Conservation (phyloP, 2,888 invertebrate species). For the Euphydryas editha region DNA sequence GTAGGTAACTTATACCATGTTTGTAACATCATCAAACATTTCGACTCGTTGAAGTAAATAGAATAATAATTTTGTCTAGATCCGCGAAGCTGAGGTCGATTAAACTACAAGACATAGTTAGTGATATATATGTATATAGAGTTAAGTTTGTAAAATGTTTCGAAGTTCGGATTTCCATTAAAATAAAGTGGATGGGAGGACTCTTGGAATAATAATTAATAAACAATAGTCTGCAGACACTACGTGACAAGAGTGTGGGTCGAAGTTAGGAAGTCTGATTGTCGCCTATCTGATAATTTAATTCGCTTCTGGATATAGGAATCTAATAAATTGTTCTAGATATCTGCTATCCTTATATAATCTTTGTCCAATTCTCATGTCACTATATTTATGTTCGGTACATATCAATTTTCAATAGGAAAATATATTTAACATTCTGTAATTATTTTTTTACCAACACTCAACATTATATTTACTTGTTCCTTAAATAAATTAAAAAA, state of each 20-base stretch:
- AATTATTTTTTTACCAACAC: no score
- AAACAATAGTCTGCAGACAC: constrained; percentile 52
- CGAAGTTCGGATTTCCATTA: constrained; percentile 43
- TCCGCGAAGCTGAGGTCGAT: not conserved
- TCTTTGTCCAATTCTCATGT: not conserved
- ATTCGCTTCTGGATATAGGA: constrained; percentile 20
- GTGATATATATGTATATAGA: not conserved
- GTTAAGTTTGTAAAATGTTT: constrained; percentile 36
- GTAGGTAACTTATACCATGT: no score
- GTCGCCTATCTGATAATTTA: constrained; percentile 35
- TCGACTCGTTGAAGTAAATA: no score
- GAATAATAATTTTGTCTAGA: no score
- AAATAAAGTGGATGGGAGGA: constrained; percentile 40
- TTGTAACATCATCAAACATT: no score
- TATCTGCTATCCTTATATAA: not conserved
- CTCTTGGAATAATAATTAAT: constrained; percentile 54
- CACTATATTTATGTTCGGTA: not conserved
- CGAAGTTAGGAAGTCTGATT: constrained; percentile 38
- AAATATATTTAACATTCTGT: no score
- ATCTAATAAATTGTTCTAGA: constrained; percentile 10
- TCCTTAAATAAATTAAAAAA: no score
- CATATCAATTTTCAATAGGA: not conserved
- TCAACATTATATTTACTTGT: no score
- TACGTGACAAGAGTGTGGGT: constrained; percentile 49
- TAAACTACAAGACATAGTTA: not conserved